Base-by-base conservation (phyloP, 2,113 vertebrate species). In the Galbula dea region DNA sequence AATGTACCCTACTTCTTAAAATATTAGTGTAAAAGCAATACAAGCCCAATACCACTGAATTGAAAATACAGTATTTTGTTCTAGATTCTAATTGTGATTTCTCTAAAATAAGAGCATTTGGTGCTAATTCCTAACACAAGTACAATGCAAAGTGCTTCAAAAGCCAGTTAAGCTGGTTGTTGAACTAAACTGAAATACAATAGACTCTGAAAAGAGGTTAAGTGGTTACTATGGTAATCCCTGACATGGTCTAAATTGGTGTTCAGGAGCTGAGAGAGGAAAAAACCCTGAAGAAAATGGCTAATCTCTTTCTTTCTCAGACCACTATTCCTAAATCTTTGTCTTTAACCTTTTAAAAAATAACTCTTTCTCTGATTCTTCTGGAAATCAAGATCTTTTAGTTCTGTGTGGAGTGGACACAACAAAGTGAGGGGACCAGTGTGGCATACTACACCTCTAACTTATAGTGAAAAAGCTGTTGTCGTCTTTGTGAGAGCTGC, bases 181-280 rank as follows among this genome's bases (percentile, higher is more conserved):
- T 86, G 49, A 97, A 94, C 86, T 84, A 76, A 89, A 95, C 41
- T 23, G 54, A 95, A 95, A 95, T 74, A 94, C 49, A 95, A 93
- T 18, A 91, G 79, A 7, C 55, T 87, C 75, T 92, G 86, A 92
- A 81, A 93, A 94, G 86, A 85, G 94, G 88, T 93, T 96, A 95
- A 95, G 77, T 89, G 88, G 89, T 95, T 97, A 94, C 94, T 97
- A 90, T 94, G 95, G 95, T 94, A 96, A 96, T 96, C 43, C 48
- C 41, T 76, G 71, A 86, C 85, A 96, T 61, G 37, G 77, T 78
- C 76, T 86, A 91, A 95, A 94, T 89, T 63, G 82, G 58, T 91
- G 54, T 94, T 95, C 90, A 91, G 93, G 84, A 96, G 74, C 48
- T 73, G 67, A 69, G 5, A 66, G 71, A 61, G 57, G 34, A 20